These are phyloP conservation scores for Sebastes trivittatus DNA, from an alignment of 2,797 vertebrate species.

Conservation along the genomic window DNA sequence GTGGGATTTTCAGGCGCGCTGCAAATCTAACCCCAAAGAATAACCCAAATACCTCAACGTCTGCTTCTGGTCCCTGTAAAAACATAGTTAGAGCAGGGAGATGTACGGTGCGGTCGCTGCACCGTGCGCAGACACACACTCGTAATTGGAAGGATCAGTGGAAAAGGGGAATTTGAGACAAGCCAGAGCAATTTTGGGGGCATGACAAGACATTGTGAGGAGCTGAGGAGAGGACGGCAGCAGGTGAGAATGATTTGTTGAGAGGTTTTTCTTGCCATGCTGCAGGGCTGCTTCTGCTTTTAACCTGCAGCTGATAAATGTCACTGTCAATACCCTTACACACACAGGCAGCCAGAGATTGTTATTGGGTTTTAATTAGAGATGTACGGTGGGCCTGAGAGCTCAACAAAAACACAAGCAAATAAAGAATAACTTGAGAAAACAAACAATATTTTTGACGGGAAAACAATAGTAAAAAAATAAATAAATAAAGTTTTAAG, in stretches of 20 bases:
- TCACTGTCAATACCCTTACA: neutral
- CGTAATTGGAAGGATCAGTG: constrained; percentile 72
- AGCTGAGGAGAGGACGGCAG: constrained; percentile 45
- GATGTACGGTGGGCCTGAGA: neutral
- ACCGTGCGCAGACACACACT: constrained; percentile 39
- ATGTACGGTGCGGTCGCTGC: constrained; percentile 63
- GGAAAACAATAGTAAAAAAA: neutral
- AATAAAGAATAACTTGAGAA: neutral
- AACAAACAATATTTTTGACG: neutral
- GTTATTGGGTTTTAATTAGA: neutral
- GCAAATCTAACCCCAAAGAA: constrained; percentile 66
- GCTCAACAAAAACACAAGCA: neutral
- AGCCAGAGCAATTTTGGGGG: constrained; percentile 64
- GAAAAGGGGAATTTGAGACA: constrained; percentile 69
- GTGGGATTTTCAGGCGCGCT: constrained; percentile 68
- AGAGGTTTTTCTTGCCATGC: constrained; percentile 11
- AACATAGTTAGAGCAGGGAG: constrained; percentile 74
- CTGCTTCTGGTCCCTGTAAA: constrained; percentile 72
- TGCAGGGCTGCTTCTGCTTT: neutral
- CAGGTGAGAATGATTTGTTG: constrained; percentile 70
- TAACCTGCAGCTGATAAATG: constrained; percentile 24
- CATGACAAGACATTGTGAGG: constrained; percentile 73
- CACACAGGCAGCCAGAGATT: neutral
- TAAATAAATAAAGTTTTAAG: neutral
- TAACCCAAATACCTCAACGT: constrained; percentile 77